A percentile compares a stretch with the other conserved stretches of the same genome.
Conservation (phyloP, 2,888 invertebrate species). For the Rotaria macrura region DNA sequence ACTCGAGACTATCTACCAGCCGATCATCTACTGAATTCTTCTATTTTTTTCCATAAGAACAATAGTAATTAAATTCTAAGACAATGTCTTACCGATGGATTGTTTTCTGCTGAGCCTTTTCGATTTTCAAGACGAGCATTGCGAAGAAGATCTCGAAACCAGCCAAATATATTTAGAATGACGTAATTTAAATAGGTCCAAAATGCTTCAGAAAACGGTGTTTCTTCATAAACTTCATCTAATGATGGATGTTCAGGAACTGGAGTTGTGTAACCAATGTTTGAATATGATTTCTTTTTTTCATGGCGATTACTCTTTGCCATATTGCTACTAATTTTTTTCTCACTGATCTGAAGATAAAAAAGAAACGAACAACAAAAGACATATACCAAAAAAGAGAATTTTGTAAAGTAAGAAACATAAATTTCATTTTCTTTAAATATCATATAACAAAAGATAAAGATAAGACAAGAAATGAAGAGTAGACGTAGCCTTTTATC, state of each 20-base stretch:
- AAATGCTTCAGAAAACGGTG: conserved; percentile 69
- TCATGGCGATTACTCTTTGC: background rate
- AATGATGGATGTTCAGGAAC: background rate
- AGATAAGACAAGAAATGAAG: background rate
- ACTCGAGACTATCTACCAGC: no score
- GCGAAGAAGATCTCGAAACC: conserved; percentile 74
- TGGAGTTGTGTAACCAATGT: background rate
- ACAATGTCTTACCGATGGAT: conserved; percentile 39
- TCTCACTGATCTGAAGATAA: background rate
- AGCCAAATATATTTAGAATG: conserved; percentile 80
- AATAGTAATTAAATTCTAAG: no score
- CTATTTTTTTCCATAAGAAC: no score
- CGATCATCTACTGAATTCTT: no score
- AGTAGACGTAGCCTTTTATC: background rate
- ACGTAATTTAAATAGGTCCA: conserved; percentile 79
- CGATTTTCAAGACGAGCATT: conserved; percentile 50
- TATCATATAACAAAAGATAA: no score
- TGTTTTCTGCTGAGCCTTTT: conserved; percentile 43
- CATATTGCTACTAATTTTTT: background rate
- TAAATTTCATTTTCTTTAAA: no score
- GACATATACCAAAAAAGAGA: background rate
- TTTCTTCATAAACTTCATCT: conserved; percentile 58
- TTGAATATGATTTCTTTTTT: background rate
- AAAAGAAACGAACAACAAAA: no score
- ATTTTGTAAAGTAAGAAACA: no score